A percentile compares a stretch with the other conserved stretches of the same genome.
Conservation (phyloP, 2,888 invertebrate genomes). For the Meta bourneti region DNA sequence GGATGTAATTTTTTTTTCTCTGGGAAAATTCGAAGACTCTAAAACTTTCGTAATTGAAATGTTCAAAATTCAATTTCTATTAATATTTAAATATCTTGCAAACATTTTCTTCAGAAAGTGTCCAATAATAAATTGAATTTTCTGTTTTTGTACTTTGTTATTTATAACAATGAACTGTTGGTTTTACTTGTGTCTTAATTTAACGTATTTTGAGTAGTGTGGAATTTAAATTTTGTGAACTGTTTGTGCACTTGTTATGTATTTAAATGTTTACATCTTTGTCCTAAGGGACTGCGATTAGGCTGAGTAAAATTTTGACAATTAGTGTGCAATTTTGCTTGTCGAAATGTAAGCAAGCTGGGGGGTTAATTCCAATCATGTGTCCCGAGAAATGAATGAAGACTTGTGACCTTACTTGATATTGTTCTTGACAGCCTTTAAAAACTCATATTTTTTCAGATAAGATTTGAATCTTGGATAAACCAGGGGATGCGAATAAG, state of each 20-base stretch:
- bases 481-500: background rate
- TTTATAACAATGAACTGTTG: background rate
- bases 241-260: constrained; percentile 1
- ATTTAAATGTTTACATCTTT: background rate
- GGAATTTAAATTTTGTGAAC: background rate
- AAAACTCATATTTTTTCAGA: background rate
- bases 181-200: background rate
- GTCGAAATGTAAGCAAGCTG: background rate
- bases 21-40: background rate
- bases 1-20: background rate
- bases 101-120: background rate
- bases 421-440: background rate
- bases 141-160: background rate
- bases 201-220: background rate
- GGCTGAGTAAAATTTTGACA: background rate
- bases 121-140: background rate
- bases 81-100: constrained; percentile 21
- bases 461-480: background rate
- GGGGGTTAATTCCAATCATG: too few relatives aligned
- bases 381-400: too few relatives aligned
- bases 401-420: background rate
- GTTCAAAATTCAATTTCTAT: constrained; percentile 1
- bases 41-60: background rate
- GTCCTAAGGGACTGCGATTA: background rate
- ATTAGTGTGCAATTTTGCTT: background rate